These are phyloP conservation scores for Morone chrysops DNA, from an alignment of 2,113 vertebrate species.

Conservation along the genomic window DNA sequence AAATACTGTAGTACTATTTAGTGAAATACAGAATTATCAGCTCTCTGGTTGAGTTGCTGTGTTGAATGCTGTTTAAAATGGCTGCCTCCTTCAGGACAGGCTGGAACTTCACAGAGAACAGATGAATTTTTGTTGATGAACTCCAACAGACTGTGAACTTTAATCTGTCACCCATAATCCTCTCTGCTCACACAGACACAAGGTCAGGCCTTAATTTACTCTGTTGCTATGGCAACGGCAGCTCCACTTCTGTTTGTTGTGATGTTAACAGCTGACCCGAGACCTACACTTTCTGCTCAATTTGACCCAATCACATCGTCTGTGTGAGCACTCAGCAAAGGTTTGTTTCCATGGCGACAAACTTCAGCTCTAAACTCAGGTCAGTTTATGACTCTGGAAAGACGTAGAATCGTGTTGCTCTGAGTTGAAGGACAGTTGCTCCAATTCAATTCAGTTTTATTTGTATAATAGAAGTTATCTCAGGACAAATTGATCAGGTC, in stretches of 20 bases:
- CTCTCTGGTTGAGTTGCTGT: too few species aligned
- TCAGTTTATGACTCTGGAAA: not conserved
- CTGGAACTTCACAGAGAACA: too few species aligned
- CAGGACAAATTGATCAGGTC: too few species aligned
- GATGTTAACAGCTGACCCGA: constrained; percentile 7
- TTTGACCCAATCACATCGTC: constrained; percentile 3
- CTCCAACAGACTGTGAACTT: not conserved
- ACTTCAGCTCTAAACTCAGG: not conserved
- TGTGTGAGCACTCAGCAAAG: not conserved
- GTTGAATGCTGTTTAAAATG: too few species aligned
- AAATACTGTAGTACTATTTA: too few species aligned
- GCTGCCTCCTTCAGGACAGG: too few species aligned
- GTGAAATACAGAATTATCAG: too few species aligned
- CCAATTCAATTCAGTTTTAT: too few species aligned
- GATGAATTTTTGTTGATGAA: too few species aligned
- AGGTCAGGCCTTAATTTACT: not conserved
- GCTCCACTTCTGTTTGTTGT: not conserved
- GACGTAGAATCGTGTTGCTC: too few species aligned
- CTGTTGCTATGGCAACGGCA: not conserved
- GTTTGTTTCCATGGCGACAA: not conserved
- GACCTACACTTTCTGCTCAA: constrained; percentile 11
- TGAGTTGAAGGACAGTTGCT: too few species aligned
- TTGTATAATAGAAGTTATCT: too few species aligned
- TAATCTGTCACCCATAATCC: constrained; percentile 16
- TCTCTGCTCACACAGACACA: not conserved